Evolutionary conservation across 2,113 vertebrate genomes (phyloP).

Genomic region (Egretta garzetta): DNA sequence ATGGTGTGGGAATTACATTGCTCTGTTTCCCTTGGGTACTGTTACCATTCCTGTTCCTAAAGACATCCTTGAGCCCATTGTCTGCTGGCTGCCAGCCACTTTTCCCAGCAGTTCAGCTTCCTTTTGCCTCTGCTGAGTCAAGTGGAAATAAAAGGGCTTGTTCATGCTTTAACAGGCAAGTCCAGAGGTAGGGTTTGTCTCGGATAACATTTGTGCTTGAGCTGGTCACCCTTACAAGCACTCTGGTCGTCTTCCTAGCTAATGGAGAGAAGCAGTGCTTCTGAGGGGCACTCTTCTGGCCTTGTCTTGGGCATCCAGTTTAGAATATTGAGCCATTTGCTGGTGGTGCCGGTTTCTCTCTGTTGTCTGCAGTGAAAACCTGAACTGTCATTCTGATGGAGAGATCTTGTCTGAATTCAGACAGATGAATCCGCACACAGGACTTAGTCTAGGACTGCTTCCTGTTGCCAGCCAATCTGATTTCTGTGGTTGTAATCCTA

Average conservation of each 20-base stretch:
- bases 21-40: neutral
- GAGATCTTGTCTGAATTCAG: neutral
- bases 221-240: neutral
- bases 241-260: neutral
- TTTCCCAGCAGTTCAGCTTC: neutral
- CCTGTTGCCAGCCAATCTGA: neutral
- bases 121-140: neutral
- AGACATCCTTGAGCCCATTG: neutral
- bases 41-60: neutral
- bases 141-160: neutral
- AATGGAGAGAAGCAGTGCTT: neutral
- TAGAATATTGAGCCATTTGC: neutral
- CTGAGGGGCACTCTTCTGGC: neutral
- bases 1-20: neutral
- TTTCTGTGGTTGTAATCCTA: neutral
- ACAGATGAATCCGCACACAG: neutral
- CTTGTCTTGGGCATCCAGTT: neutral
- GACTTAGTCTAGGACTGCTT: fast-evolving
- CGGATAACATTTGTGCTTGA: neutral
- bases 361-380: neutral
- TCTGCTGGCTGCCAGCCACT: neutral
- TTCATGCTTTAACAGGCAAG: neutral
- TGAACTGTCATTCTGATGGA: neutral
- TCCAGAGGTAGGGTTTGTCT: neutral
- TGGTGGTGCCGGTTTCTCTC: neutral